Evolutionary conservation across 2,797 vertebrate species (phyloP), one percentile per base, ranked within the genome.

Genomic region (Phaenicophaeus curvirostris): DNA sequence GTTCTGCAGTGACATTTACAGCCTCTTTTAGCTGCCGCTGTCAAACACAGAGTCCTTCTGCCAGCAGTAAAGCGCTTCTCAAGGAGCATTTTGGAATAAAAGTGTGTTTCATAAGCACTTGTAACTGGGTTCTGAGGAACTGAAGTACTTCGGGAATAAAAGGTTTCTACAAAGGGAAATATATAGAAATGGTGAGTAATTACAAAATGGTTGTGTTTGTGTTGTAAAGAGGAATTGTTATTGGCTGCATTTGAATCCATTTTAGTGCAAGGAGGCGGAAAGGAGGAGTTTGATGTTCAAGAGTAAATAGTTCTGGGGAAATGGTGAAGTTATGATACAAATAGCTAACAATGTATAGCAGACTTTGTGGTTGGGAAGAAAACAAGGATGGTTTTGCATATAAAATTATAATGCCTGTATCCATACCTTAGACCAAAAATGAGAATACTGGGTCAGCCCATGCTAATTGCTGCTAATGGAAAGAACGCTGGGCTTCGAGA

Each of bases 111-210:
- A 6, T 28, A 39, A 66, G 35, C 57, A 17, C 58, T 72, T 18
- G 14, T 35, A 51, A 16, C 14, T 7, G 27, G 13, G 53, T 61
- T 77, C 53, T 54, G 85, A 48, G 35, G 50, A 86, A 30, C 24
- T 8, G 8, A 91, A 65, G 44, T 15, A 6, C 63, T 91, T 53
- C 48, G 37, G 65, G 59, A 80, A 39, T 66, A 58, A 39, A 39
- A 82, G 27, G 15, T 12, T 65, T 73, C 71, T 46, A 11, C 63
- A 20, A n/a, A 89, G 35, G 41, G 16, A 44, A 39, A 13, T 21
- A n/a, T 0, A 14, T 8, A 76, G 50, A 81, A 80, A 94, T 85
- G 90, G 96, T 95, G 69, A 96, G 96, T 95, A 57, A n/a, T 41
- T 33, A 35, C 48, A 81, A 66, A 68, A 15, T 27, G 14, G 58